phyloP scores from a whole-genome alignment of 2,888 invertebrate genomes.

The Kryphioiulus occultus region DNA sequence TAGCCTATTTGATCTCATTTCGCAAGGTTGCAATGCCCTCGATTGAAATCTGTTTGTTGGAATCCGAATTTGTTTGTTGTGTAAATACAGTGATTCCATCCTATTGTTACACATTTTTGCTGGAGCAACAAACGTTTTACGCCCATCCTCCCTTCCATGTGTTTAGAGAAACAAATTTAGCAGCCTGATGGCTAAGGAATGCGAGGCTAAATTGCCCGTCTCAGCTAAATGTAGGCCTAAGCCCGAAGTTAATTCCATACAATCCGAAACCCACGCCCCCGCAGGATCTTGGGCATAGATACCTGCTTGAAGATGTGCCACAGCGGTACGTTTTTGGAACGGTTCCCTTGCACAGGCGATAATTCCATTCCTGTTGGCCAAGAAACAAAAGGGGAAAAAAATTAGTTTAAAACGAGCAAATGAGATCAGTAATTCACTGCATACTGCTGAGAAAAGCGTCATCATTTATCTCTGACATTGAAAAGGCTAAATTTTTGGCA shows the following conservation, averaged over 20 bases:
- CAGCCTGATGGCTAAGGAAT: background rate
- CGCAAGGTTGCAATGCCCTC: no score
- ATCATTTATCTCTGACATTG: background rate
- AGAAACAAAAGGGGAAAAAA: background rate
- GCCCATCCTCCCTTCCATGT: no score
- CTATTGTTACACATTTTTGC: no score
- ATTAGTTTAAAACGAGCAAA: background rate
- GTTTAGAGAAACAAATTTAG: background rate
- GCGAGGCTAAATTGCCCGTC: background rate
- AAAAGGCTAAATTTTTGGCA: background rate
- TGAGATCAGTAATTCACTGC: background rate
- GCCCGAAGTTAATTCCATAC: no score
- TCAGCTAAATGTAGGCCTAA: no score
- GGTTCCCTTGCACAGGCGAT: conserved; percentile 6
- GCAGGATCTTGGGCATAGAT: background rate
- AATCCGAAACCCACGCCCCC: background rate
- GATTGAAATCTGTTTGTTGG: no score
- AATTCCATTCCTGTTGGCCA: conserved; percentile 19
- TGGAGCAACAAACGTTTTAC: no score
- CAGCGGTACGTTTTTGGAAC: conserved; percentile 46
- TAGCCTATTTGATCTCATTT: no score
- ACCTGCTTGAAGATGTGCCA: conserved; percentile 46
- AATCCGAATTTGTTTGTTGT: no score
- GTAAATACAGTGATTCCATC: no score
- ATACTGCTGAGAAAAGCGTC: background rate